These are phyloP conservation scores for Sebastes reedi DNA, from an alignment of 2,797 vertebrate genomes.

Conservation along the genomic window DNA sequence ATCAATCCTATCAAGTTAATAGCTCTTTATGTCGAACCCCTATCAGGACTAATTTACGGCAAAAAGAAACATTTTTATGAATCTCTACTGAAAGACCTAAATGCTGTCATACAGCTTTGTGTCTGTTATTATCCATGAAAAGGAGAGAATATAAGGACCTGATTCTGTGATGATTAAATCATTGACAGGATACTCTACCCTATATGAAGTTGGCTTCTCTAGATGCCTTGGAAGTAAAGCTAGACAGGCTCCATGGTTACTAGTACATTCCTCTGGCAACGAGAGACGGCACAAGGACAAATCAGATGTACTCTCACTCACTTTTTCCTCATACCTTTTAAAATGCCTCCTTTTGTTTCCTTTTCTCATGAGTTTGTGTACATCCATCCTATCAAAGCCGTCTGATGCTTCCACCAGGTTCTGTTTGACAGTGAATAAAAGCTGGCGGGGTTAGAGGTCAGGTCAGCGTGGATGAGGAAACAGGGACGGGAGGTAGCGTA, in stretches of 20 bases:
- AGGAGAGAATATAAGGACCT: constrained; percentile 27
- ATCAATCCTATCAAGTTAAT: constrained; percentile 92
- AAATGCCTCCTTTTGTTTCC: constrained; percentile 63
- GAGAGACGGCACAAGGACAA: constrained; percentile 44
- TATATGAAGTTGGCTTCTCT: constrained; percentile 2
- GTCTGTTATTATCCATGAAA: constrained; percentile 85
- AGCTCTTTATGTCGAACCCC: constrained; percentile 82
- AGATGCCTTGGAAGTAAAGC: constrained; percentile 16
- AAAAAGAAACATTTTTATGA: constrained; percentile 89
- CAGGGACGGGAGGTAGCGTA: constrained; percentile 68
- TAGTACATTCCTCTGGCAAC: constrained; percentile 38
- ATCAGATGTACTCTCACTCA: constrained; percentile 49
- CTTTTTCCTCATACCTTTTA: constrained; percentile 41
- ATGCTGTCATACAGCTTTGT: constrained; percentile 88
- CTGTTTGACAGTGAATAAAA: constrained; percentile 73
- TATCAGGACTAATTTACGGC: constrained; percentile 84
- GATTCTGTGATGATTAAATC: constrained; percentile 7
- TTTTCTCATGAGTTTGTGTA: constrained; percentile 54
- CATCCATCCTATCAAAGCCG: constrained; percentile 38
- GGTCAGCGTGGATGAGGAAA: constrained; percentile 53
- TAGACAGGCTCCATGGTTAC: constrained; percentile 14
- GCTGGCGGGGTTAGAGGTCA: constrained; percentile 71
- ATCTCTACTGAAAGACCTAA: constrained; percentile 86
- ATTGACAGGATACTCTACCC: constrained; percentile 9
- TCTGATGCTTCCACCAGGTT: constrained; percentile 67